Evolutionary conservation across 2,797 vertebrate genomes (phyloP), one percentile per base, ranked within the genome.

Genomic region (Enteromius argenteus): DNA sequence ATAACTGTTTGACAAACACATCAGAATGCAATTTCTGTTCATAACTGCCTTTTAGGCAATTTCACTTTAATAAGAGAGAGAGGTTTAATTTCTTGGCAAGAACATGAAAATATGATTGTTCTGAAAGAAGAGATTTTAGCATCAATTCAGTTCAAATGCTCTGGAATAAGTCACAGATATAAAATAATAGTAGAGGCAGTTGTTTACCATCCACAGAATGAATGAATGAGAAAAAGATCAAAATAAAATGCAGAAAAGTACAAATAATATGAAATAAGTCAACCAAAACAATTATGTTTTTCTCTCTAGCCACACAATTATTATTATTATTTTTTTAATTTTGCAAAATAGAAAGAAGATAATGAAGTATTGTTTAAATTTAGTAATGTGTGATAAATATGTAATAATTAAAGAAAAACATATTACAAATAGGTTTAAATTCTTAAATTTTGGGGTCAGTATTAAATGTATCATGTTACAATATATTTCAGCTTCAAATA

Each of bases 61-160:
- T 76, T 27, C 14, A 17, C 53, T 60, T 76, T 76, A 76, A 56
- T 37, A 56, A 74, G 17, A n/a, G 72, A 53, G 44, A 49, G 71
- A 74, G 71, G 19, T 30, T 74, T 74, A 6, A 14, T 74, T 53
- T 74, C 46, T 53, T 53, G 72, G 72, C 72, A 35, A 37, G 72
- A 75, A 37, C 49, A 56, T n/a, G 30, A 74, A 35, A 35, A 35
- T 14, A 35, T n/a, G 5, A 13, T 56, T 75, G 72, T 14, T 75
- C 17, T 49, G 44, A 49, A 49, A 30, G 42, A 49, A 17, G 46
- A 51, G 17, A 53, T 53, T 71, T 71, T 3, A 46, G 42, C 3
- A 49, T 30, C 39, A 30, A 27, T 17, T 17, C 30, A 35, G 30
- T 74, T n/a, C 11, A 37, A 1, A 37, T 37, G 49, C 3, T 56